Percentiles rank a stretch among this genome's conserved stretches.
These are phyloP conservation scores for Cassiopea xamachana DNA, from an alignment of 30 jellyfish, hydroid and myxozoan genomes.

Conservation along the genomic window DNA sequence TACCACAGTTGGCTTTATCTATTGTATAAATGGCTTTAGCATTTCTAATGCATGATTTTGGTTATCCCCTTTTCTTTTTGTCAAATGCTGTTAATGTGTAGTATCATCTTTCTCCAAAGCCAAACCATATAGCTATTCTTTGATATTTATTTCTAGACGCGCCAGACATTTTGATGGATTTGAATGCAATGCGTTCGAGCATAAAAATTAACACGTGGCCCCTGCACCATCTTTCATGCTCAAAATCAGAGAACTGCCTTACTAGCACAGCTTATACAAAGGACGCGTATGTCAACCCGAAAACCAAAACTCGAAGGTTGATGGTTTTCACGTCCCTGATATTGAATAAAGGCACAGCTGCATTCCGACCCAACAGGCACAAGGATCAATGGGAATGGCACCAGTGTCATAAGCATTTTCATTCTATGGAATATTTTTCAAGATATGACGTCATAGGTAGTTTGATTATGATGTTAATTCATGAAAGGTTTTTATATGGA, in stretches of 20 bases:
- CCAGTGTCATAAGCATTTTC: constrained; percentile 92
- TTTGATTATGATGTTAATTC: neutral
- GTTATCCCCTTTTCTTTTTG: no score
- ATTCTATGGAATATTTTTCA: constrained; percentile 95
- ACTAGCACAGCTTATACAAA: constrained; percentile 79
- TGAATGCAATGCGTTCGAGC: constrained; percentile 75
- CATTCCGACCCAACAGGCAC: constrained; percentile 83
- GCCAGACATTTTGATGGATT: constrained; percentile 92
- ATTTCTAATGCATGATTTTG: no score
- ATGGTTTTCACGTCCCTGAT: constrained; percentile 90
- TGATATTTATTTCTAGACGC: constrained; percentile 24
- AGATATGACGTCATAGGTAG: constrained; percentile 92
- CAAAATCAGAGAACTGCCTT: constrained; percentile 89
- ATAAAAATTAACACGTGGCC: constrained; percentile 77
- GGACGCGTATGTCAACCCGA: constrained; percentile 50
- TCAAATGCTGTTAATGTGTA: neutral
- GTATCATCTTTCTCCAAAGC: neutral
- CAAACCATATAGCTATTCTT: neutral
- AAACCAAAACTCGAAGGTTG: constrained; percentile 66
- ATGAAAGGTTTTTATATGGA: no score
- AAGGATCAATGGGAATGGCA: constrained; percentile 92
- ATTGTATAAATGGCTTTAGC: no score
- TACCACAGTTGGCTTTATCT: no score
- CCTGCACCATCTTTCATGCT: constrained; percentile 80
- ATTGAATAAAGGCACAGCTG: constrained; percentile 90